These are phyloP conservation scores for Drosophila pandora DNA, from an alignment of 1,140 invertebrate species.

Conservation along the genomic window DNA sequence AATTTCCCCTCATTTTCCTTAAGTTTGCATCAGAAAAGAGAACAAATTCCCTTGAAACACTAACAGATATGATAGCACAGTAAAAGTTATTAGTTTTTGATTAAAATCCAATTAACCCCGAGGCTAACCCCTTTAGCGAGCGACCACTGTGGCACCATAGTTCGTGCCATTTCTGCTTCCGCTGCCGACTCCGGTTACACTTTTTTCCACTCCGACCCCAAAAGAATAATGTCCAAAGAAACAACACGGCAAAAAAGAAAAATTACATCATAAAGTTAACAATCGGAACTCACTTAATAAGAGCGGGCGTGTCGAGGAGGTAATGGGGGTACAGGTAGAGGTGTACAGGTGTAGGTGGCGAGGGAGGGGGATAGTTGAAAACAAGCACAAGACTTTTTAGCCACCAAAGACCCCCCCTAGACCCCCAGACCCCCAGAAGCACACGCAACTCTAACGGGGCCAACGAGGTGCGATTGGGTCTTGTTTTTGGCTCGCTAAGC, in stretches of 20 bases:
- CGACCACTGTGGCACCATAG: slow-evolving; percentile 25
- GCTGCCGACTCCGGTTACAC: slow-evolving; percentile 41
- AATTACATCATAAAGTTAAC: slow-evolving; percentile 54
- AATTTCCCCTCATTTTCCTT: too few relatives aligned
- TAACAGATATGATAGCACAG: too few relatives aligned
- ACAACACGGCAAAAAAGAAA: slow-evolving; percentile 18
- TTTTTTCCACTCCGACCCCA: slow-evolving; percentile 13
- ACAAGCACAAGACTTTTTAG: slow-evolving; percentile 29
- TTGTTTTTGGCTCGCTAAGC: slow-evolving; percentile 21
- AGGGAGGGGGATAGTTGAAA: slow-evolving; percentile 11
- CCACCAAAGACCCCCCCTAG: slow-evolving; percentile 30
- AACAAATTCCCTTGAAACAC: too few relatives aligned
- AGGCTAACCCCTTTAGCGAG: neutral
- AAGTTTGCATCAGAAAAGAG: too few relatives aligned
- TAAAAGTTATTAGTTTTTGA: too few relatives aligned
- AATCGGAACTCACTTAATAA: slow-evolving; percentile 47
- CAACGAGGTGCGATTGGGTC: slow-evolving; percentile 40
- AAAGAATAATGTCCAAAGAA: slow-evolving; percentile 20
- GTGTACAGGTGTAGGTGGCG: neutral
- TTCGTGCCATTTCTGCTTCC: slow-evolving; percentile 38
- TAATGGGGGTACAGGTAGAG: neutral
- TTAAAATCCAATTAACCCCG: too few relatives aligned
- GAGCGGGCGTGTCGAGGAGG: slow-evolving; percentile 20
- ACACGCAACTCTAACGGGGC: slow-evolving; percentile 48
- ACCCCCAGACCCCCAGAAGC: slow-evolving; percentile 13